Evolutionary conservation across 2,113 vertebrate species (phyloP).

Genomic region (Clinocottus analis): DNA sequence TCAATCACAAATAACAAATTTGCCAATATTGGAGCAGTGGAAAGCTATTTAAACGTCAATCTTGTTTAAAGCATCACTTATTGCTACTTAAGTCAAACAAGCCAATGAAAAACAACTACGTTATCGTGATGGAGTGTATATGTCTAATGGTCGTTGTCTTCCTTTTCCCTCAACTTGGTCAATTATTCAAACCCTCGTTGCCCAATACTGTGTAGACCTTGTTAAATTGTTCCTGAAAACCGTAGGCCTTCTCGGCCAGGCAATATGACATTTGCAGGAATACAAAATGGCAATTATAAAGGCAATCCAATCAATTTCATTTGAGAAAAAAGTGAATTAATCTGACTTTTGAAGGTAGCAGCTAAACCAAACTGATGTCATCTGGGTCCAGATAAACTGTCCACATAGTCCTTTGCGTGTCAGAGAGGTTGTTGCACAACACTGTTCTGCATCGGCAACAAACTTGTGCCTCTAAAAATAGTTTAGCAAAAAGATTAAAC

Average conservation of each 20-base stretch:
- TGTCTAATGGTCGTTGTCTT: background rate
- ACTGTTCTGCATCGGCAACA: constrained; percentile 39
- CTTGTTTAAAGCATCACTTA: background rate
- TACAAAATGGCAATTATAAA: background rate
- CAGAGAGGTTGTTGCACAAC: background rate
- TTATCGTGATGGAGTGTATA: background rate
- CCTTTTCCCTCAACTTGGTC: background rate
- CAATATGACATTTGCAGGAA: constrained; percentile 41
- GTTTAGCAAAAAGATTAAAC: background rate
- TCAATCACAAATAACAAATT: background rate
- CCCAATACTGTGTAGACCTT: constrained; percentile 11
- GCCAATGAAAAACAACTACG: background rate
- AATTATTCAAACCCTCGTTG: background rate
- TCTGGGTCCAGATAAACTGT: constrained; percentile 27
- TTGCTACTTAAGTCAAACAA: background rate
- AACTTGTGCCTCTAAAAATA: constrained; percentile 55
- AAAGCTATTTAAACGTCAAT: background rate
- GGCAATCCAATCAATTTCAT: background rate
- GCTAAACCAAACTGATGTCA: constrained; percentile 14
- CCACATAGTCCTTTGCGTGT: background rate
- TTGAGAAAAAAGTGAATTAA: background rate
- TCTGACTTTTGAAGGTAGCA: background rate
- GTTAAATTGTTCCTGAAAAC: constrained; percentile 60
- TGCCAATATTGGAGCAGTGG: background rate
- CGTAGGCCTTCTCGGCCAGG: constrained; percentile 64